phyloP scores from a whole-genome alignment of 2,888 invertebrate species.

The Dryobotodes eremita region DNA sequence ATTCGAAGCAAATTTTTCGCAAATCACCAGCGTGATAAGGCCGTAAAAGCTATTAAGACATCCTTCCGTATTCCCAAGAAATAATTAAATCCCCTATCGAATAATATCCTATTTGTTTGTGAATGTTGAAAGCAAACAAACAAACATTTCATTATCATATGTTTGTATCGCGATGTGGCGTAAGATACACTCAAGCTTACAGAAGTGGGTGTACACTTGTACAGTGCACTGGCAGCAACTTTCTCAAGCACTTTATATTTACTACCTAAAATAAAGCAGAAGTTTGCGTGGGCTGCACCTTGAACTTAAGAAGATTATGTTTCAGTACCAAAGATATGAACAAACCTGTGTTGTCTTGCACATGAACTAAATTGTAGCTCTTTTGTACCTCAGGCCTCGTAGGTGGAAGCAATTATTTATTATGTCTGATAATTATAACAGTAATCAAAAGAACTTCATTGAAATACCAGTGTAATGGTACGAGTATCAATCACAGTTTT shows the following conservation, averaged over 20 bases:
- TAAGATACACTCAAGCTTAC: constrained; percentile 19
- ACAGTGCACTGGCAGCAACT: constrained; percentile 11
- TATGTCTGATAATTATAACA: background rate
- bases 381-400: background rate
- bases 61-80: no score
- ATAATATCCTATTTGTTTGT: no score
- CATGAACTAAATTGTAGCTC: background rate
- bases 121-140: background rate
- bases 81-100: no score
- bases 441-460: background rate
- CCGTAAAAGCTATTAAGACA: background rate
- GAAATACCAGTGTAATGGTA: background rate
- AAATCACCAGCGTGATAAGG: background rate
- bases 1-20: no score
- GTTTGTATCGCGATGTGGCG: constrained; percentile 24
- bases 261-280: constrained; percentile 28
- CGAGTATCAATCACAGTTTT: no score
- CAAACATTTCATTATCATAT: constrained; percentile 6
- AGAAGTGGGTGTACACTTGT: constrained; percentile 26
- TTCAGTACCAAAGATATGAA: background rate
- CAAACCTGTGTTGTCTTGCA: background rate
- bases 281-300: constrained; percentile 35
- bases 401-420: background rate
- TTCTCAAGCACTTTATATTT: constrained; percentile 35
- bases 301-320: constrained; percentile 32